Evolutionary conservation across 2,113 vertebrate genomes (phyloP).

Genomic region (Neofelis nebulosa): DNA sequence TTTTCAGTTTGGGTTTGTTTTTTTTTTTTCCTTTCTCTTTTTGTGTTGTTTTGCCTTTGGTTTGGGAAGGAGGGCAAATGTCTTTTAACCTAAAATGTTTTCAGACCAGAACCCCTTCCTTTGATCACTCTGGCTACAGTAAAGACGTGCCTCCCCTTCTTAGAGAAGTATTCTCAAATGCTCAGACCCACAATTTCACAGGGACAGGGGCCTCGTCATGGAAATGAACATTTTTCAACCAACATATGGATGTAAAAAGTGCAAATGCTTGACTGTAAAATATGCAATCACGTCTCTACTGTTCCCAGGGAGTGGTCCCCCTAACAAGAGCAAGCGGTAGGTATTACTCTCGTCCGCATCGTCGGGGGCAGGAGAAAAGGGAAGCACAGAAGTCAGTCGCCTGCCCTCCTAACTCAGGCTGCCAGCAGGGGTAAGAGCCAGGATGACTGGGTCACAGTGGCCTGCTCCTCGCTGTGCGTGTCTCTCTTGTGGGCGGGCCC

Average conservation of each 20-base stretch:
- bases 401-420: not conserved
- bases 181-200: not conserved
- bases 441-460: not conserved
- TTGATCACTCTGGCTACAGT: not conserved
- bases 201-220: not conserved
- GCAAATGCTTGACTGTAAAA: not conserved
- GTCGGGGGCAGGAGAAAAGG: not conserved
- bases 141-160: not conserved
- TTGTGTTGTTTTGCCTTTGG: not conserved
- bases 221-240: not conserved
- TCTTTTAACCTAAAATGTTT: not conserved
- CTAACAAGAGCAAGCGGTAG: no score
- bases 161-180: not conserved
- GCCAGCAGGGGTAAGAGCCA: no score
- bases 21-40: not conserved
- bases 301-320: fast-evolving
- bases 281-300: not conserved
- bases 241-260: not conserved
- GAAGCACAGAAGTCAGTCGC: not conserved
- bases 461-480: no score
- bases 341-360: no score
- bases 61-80: not conserved
- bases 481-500: fast-evolving
- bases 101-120: not conserved
- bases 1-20: not conserved